A percentile compares a stretch with the other conserved stretches of the same genome.
These are phyloP conservation scores for Nymphalis urticae DNA, from an alignment of 2,888 invertebrate genomes.

Conservation along the genomic window DNA sequence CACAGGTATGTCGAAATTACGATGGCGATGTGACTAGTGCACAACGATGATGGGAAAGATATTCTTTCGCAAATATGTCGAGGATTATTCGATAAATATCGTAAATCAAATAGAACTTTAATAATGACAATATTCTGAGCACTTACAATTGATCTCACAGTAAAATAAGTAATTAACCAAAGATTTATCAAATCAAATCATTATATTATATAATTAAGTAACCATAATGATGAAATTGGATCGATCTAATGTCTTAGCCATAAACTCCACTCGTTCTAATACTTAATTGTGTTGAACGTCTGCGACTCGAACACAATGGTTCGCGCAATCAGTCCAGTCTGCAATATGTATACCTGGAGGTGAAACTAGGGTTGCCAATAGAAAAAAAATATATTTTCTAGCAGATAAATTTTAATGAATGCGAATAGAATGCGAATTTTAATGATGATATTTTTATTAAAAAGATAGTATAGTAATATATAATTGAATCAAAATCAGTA, in stretches of 20 bases:
- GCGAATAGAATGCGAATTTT: not conserved
- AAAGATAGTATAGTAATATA: not conserved
- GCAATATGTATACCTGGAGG: constrained; percentile 55
- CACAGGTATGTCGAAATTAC: too few species aligned
- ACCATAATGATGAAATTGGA: constrained; percentile 9
- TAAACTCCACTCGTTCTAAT: constrained; percentile 50
- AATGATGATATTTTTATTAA: not conserved
- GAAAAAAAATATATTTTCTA: too few species aligned
- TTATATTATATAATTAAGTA: not conserved
- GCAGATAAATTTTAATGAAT: too few species aligned
- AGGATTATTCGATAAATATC: too few species aligned
- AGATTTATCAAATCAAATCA: not conserved
- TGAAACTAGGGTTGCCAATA: constrained; percentile 45
- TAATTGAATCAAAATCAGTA: too few species aligned
- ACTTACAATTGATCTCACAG: too few species aligned
- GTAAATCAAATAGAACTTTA: too few species aligned
- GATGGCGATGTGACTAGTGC: too few species aligned
- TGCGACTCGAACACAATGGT: constrained; percentile 58
- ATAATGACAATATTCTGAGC: too few species aligned
- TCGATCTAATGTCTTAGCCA: constrained; percentile 27
- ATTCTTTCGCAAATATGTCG: too few species aligned
- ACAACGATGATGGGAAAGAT: too few species aligned
- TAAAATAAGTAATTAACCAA: too few species aligned
- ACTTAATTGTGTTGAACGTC: constrained; percentile 74
- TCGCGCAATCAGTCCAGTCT: constrained; percentile 67